Base-by-base conservation (phyloP, 1,140 invertebrate species). In the Hestina assimilis region DNA sequence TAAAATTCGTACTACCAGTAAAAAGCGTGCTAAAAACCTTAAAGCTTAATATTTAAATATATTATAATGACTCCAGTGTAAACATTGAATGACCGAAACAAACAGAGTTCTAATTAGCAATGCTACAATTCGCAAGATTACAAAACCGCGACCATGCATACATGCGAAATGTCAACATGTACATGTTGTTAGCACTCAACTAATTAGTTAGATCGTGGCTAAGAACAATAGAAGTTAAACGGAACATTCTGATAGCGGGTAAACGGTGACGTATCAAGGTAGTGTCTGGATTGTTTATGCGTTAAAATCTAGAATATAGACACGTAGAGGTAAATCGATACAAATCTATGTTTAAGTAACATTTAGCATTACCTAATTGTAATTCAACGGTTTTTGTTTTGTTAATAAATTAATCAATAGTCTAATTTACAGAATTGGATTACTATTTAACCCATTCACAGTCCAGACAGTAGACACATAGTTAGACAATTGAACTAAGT, bases 111-210 rank as follows among this genome's bases (percentile, higher is more conserved):
- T 79, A 79, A 79, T 79, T 79, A 74, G 65, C 66, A 52, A 54
- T 61, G 62, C 60, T 57, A 19, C 63, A 69, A 74, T 74, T 74
- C 74, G 67, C 72, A 38, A 45, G 45, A 66, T 69, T 60, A 50
- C 58, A 46, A 60, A 60, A 54, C 45, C 38, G 40, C 38, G 41
- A 56, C 51, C 53, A 41, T 62, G 31, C 35, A 47, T 52, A 48
- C 69, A 71, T 66, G 62, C 62, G 55, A 77, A 79, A 76, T 69
- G 76, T 73, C 69, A 66, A 61, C 57, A 40, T 58, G 62, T 66
- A 63, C 66, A 60, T 45, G 59, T 23, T 70, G 59, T 69, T 73
- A 58, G 61, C 70, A 65, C 71, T 63, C 20, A 19, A 31, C 64
- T 74, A 71, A 69, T 79, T 76, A 72, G 35, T 56, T 33, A 31